Percentiles rank a stretch among this genome's conserved stretches.
These are phyloP conservation scores for Coluber constrictor DNA, from an alignment of 2,797 vertebrate genomes.

Conservation along the genomic window DNA sequence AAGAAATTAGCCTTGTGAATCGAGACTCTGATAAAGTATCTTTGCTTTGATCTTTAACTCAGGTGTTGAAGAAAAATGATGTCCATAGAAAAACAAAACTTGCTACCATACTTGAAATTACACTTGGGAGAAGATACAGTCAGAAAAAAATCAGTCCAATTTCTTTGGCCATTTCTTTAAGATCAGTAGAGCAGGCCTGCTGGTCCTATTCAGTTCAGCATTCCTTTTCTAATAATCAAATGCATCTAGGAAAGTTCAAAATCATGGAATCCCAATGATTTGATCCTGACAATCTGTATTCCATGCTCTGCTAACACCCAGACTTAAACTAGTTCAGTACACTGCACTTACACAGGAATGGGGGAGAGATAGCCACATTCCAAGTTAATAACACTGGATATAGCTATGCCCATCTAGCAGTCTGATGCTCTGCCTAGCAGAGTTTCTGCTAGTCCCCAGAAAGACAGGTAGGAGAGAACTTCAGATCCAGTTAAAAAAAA, in stretches of 20 bases:
- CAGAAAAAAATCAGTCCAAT: background rate
- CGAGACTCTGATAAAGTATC: background rate
- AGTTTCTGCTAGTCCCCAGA: background rate
- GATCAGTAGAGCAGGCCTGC: background rate
- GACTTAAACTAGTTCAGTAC: background rate
- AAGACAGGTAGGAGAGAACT: background rate
- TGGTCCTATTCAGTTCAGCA: background rate
- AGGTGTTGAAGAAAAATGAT: background rate
- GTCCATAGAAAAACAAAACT: background rate
- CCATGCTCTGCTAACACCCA: background rate
- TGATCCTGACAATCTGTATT: background rate
- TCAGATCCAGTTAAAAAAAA: background rate
- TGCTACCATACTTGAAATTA: background rate
- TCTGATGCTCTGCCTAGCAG: background rate
- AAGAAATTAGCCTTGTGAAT: background rate
- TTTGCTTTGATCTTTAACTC: background rate
- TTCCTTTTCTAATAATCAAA: background rate
- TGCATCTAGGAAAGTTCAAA: background rate
- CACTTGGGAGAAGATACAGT: background rate
- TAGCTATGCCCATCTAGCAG: background rate
- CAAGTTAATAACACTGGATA: background rate
- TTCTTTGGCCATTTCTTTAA: background rate
- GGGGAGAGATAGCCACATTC: background rate
- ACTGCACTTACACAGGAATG: background rate
- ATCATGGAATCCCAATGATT: background rate